Conservation (phyloP, 2,888 invertebrate species). For the Strigamia maritima region DNA sequence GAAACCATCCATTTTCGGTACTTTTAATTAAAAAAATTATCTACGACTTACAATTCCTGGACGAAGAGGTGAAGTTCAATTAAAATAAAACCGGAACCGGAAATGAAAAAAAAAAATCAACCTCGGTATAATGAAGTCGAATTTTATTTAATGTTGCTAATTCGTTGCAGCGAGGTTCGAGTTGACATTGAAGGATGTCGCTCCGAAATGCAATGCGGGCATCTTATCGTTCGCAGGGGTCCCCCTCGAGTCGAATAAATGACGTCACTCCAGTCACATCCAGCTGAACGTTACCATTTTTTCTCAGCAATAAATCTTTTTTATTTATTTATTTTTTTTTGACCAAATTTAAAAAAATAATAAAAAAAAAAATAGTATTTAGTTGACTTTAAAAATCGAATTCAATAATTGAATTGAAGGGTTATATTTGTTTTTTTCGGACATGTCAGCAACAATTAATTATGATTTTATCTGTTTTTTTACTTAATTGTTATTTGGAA, state of each 20-base stretch:
- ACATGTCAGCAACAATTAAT: no score
- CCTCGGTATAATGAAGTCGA: background rate
- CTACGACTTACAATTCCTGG: background rate
- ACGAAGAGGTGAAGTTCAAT: background rate
- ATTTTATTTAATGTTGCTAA: background rate
- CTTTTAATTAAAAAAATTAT: background rate
- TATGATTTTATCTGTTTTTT: no score
- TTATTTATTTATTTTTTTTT: no score
- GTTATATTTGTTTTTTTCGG: no score
- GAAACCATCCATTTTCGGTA: background rate
- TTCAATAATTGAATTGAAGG: no score
- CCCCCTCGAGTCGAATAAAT: conserved; percentile 10
- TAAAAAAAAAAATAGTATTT: background rate
- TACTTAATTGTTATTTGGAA: no score
- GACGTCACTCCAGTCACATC: background rate
- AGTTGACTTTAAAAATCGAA: no score
- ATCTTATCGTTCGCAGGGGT: background rate
- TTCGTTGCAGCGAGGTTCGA: background rate
- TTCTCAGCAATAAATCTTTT: background rate
- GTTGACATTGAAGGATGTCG: background rate
- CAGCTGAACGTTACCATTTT: background rate
- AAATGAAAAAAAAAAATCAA: background rate
- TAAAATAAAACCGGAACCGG: background rate
- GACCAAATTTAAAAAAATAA: background rate
- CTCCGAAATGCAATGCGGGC: background rate